These are phyloP conservation scores for Origma solitaria DNA, from an alignment of 2,113 vertebrate genomes.

Conservation along the genomic window DNA sequence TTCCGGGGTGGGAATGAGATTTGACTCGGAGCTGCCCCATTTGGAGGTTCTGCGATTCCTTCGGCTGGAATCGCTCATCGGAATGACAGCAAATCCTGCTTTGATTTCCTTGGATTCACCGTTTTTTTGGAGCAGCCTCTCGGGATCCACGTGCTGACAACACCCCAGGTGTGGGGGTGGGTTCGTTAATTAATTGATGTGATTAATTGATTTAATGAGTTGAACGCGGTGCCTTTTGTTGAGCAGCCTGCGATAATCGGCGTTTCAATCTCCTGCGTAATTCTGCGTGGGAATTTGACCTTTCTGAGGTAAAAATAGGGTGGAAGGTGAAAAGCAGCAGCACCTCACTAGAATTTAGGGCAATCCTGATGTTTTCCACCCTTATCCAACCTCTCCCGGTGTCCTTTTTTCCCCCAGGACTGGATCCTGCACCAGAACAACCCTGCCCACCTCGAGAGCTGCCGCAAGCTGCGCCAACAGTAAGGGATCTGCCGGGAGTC, in stretches of 20 bases:
- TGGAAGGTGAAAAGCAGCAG: accelerated
- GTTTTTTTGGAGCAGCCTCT: not conserved
- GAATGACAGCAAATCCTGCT: not conserved
- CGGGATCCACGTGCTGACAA: not conserved
- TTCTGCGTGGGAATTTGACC: not conserved
- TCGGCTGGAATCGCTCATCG: not conserved
- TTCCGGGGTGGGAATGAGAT: not conserved
- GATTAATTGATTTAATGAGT: not conserved
- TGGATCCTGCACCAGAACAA: conserved; percentile 92
- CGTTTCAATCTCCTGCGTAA: too few species aligned
- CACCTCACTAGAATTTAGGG: accelerated
- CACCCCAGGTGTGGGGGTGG: not conserved
- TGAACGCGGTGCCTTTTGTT: too few species aligned
- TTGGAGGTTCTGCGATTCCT: not conserved
- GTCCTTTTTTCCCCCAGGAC: conserved; percentile 72
- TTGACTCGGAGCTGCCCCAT: not conserved
- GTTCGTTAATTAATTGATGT: not conserved
- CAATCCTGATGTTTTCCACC: accelerated
- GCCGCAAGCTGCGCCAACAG: conserved; percentile 80
- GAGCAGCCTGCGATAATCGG: not conserved
- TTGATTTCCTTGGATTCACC: not conserved
- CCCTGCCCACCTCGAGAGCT: conserved; percentile 82
- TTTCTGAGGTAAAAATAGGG: not conserved
- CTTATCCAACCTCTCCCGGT: not conserved
- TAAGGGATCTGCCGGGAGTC: conserved; percentile 57